Evolutionary conservation across 2,113 vertebrate genomes (phyloP).

Genomic region (Platichthys stellatus): DNA sequence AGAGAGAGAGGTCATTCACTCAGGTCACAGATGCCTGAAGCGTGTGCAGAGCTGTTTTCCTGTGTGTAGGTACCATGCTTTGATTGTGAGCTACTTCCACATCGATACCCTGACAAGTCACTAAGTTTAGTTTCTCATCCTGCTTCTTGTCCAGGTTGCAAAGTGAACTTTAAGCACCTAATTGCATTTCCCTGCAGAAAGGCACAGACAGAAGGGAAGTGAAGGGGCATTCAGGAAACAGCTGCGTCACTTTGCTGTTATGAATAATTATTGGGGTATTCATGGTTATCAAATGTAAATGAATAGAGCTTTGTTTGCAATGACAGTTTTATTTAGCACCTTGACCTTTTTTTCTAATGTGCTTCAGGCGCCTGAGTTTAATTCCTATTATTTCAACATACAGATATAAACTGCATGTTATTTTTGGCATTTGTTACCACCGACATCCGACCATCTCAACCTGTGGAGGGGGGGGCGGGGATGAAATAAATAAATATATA

Average conservation of each 20-base stretch:
- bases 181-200: neutral
- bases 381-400: neutral
- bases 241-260: too few species aligned
- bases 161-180: too few species aligned
- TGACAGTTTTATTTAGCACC: too few species aligned
- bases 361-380: neutral
- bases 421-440: neutral
- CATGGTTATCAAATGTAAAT: too few species aligned
- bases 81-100: neutral
- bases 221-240: neutral
- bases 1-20: neutral
- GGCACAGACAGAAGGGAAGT: neutral
- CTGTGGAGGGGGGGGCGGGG: neutral
- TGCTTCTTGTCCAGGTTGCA: too few species aligned
- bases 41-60: neutral
- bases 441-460: conserved; percentile 13
- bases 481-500: neutral
- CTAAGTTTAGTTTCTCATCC: neutral
- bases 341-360: too few species aligned
- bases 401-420: neutral
- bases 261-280: too few species aligned
- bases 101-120: neutral
- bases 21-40: neutral
- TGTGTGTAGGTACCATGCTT: neutral
- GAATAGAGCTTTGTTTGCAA: too few species aligned